Base-by-base conservation (phyloP, 1,140 invertebrate genomes). In the Drosophila nasuta region DNA sequence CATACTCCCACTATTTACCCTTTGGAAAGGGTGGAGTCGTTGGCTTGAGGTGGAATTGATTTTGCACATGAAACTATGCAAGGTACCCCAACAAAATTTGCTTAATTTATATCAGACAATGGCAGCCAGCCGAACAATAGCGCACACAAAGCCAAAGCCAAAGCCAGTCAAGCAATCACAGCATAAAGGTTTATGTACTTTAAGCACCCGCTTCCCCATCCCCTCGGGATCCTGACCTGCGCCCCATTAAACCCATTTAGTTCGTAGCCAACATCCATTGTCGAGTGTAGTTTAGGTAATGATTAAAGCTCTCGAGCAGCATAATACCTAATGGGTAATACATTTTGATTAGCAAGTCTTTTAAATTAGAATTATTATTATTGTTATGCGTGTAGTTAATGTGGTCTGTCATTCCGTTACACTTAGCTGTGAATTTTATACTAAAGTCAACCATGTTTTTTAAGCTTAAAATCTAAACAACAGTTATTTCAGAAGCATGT, bases 61-160 rank as follows among this genome's bases (percentile, higher is more conserved):
- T 82, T 87, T 87, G 76, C 69, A 74, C 65, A 75, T 66, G 41
- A 69, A 87, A 88, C 82, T 88, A 87, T 87, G 82, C 83, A 74
- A 65, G 77, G 73, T 83, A 68, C 69, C 62, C 77, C 79, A 62
- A 66, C 73, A 68, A 83, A 82, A 86, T 88, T 77, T 80, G 77
- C 82, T 87, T 88, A 88, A 88, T 88, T 87, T 83, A 75, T 67
- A 65, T 51, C 56, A 88, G 83, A 87, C 82, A 87, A 87, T 87
- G 70, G 80, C 58, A 70, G 60, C 65, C 30, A 48, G 13, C 6
- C 15, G 73, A 88, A 87, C 82, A 87, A 87, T 88, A 69, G 77
- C 45, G 46, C 33, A 51, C 63, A 69, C 35, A 38, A 10, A 38
- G 35, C 35, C 35, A 43, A 20, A 20, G 20, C 20, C 20, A 25